Conservation (phyloP, 2,797 vertebrate genomes). For the Rhinogobio ventralis region DNA sequence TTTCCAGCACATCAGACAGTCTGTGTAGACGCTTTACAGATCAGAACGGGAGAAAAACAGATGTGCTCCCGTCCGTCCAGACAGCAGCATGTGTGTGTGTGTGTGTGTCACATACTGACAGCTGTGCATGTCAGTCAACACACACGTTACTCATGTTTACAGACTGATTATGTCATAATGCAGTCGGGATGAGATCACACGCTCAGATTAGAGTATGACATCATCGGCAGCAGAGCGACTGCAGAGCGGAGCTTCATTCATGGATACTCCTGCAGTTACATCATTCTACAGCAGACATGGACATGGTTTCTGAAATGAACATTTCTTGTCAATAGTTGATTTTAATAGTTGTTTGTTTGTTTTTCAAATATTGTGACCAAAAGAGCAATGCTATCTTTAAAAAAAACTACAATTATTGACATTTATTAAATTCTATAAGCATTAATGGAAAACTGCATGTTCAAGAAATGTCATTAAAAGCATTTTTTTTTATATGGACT, state of each 20-base stretch:
- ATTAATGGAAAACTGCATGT: too few relatives aligned
- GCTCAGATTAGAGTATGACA: constrained; percentile 47
- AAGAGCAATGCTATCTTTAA: background rate
- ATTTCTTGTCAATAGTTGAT: background rate
- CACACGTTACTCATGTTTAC: background rate
- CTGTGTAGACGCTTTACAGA: background rate
- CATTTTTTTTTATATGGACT: too few relatives aligned
- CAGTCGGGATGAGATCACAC: constrained; percentile 45
- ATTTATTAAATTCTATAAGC: too few relatives aligned
- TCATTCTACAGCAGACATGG: background rate
- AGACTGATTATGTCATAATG: constrained; percentile 30
- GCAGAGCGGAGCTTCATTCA: constrained; percentile 60
- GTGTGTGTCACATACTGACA: constrained; percentile 5
- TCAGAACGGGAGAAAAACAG: background rate
- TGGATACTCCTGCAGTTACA: background rate
- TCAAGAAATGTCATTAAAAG: too few relatives aligned
- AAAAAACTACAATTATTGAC: too few relatives aligned
- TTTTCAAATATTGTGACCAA: background rate
- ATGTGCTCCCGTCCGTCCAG: background rate
- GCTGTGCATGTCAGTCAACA: constrained; percentile 8
- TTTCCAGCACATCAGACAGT: background rate
- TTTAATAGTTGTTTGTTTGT: background rate
- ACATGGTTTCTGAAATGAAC: background rate
- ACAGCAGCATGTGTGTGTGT: background rate
- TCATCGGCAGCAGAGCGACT: constrained; percentile 9